Evolutionary conservation across 1,140 invertebrate species (phyloP), one percentile per base, ranked within the genome.

Genomic region (Diprion similis): DNA sequence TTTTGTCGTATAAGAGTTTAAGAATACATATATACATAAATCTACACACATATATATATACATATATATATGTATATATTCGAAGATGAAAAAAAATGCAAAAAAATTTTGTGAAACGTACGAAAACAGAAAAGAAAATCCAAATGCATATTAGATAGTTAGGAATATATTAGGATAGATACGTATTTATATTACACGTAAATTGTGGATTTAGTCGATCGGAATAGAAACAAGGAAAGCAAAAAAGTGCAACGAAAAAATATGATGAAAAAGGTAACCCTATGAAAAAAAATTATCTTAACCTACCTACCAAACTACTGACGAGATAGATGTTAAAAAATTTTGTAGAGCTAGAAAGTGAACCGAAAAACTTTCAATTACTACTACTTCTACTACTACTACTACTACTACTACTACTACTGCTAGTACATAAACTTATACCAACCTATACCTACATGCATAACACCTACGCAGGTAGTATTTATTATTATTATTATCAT

Each of bases 401-500:
- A 37, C 24, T 37, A 0, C 24, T 0, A 37, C 24, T 37, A 37
- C 24, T 6, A 37, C 24, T 37, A 37, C 24, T 6, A 37, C 24
- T 37, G 6, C 24, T 6, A 37, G 2, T 37, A 37, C 24, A 37
- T 37, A 71, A 19, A 37, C 46, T 64, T 71, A 37, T 37, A 66
- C 19, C 46, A 72, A 66, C 18, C 76, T 73, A 76, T 77, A 82
- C 82, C 77, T 73, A 80, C 75, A 74, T 78, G 78, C 80, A 76
- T 59, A 15, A 59, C n/a, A 80, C 76, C 82, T 77, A 79, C 78
- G 78, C 80, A 86, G 81, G 81, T 87, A 86, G 81, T 89, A 89
- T 89, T 88, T 88, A 89, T 85, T 85, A 87, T 86, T 88, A 86
- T 90, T 37, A 37, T 37, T 37, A 37, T 37, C 6, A 37, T 37